Base-by-base conservation (phyloP, 2,113 vertebrate species). In the Nannobrachium achirus region DNA sequence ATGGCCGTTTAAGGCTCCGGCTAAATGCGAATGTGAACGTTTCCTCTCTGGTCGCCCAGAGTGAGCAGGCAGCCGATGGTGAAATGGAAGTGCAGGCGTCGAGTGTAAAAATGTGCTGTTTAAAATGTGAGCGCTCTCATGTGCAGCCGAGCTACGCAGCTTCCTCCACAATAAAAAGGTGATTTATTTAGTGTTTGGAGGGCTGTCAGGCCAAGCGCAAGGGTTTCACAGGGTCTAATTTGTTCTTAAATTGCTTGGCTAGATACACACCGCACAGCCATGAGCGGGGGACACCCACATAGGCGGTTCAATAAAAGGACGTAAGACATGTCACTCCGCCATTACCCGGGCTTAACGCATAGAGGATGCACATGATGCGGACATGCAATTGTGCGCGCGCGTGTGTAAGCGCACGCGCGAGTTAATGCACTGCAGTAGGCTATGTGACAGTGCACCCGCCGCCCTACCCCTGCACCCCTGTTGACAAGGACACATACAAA, bases 101-200 rank as follows among this genome's bases (percentile, higher is more conserved):
- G 38, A 66, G 50, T 57, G 66, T 71, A 48, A 74, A 83, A 80
- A 42, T 49, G 49, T 62, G 75, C 50, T 69, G 50, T 82, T 86
- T 85, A 66, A 85, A 81, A 84, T 63, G 69, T 73, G 73, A 81
- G 62, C 13, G 55, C 64, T 77, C 65, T 71, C 65, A 76, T 75
- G 80, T 75, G 69, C 72, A 72, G 64, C 77, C 44, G 71, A 84
- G 78, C 66, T 61, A 58, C 45, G 42, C 75, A 59, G 65, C 62
- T 75, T 75, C 73, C 71, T 51, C 55, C 72, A 71, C 70, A 87
- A 75, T 79, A 73, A 76, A 81, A 85, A 81, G 62, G 75, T 86
- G 77, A 82, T 89, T 88, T 81, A 82, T 86, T 86, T 85, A 79
- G 68, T 76, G 65, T 85, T 73, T 78, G 71, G 69, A 51, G 55